Conservation (phyloP, 2,113 vertebrate genomes). For the Chaetodon trifascialis region DNA sequence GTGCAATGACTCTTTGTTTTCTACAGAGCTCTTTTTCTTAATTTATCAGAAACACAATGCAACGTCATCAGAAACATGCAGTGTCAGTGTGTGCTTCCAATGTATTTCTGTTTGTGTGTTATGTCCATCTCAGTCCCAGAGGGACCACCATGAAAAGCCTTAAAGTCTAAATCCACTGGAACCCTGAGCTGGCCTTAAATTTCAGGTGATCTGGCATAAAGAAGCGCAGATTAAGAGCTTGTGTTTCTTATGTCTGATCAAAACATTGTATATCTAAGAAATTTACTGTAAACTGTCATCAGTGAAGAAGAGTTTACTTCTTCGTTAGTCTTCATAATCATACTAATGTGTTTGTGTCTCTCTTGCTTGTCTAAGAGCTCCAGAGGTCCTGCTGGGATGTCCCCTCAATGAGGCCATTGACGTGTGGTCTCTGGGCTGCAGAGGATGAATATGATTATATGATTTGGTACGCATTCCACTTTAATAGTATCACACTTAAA, state of each 20-base stretch:
- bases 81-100: not conserved
- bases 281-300: too few species aligned
- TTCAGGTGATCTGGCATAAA: not conserved
- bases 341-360: too few species aligned
- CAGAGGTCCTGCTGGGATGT: too few species aligned
- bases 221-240: not conserved
- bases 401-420: too few species aligned
- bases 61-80: not conserved
- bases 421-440: too few species aligned
- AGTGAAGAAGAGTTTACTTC: too few species aligned
- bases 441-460: too few species aligned
- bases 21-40: not conserved
- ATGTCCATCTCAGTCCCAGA: not conserved
- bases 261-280: too few species aligned
- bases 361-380: too few species aligned
- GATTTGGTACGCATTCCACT: too few species aligned
- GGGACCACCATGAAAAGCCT: not conserved
- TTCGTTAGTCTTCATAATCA: too few species aligned
- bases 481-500: not conserved
- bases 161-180: not conserved
- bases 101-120: too few species aligned
- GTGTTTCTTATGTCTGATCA: not conserved
- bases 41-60: not conserved
- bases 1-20: not conserved
- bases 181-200: not conserved